Evolutionary conservation across 1,140 invertebrate genomes (phyloP), one percentile per base, ranked within the genome.

Genomic region (Ostrea edulis): DNA sequence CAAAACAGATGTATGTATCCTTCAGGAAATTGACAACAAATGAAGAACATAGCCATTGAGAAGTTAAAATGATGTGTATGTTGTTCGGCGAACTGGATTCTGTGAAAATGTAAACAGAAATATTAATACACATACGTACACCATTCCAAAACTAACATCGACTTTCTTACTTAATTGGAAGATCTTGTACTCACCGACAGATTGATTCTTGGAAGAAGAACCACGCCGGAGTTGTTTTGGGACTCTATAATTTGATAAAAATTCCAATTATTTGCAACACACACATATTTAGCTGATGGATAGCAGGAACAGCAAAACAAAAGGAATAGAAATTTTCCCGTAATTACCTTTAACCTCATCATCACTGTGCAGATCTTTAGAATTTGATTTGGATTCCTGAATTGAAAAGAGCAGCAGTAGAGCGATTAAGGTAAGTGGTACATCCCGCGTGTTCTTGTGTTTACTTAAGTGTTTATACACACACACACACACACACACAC

Each of bases 361-460:
- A 7, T 62, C 55, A 62, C 55, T 62, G 55, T n/a, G n/a, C n/a
- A 62, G n/a, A 62, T 62, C 55, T 62, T 62, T 62, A 62, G 55
- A 62, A 62, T 0, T 62, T n/a, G 55, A 20, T 62, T 62, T 62
- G 17, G 55, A 62, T 20, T 20, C 55, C 55, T 62, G n/a, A 20
- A 20, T 62, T n/a, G n/a, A 62, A 62, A 2, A 62, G 7, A 62
- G 2, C 17, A 9, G 0, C 8, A 5, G 55, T 62, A 20, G 7
- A 20, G 0, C n/a, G 14, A 20, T 20, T n/a, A 20, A 20, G 14
- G 17, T 20, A 62, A 20, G 17, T n/a, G 0, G 14, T 20, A 7
- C 5, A 7, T 62, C 20, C 8, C 0, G 2, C 17, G n/a, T 62
- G n/a, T 20, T 62, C 0, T 5, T 17, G 4, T 58, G 14, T 20